Conservation (phyloP, 2,888 invertebrate genomes). For the Holacanthella duospinosa region DNA sequence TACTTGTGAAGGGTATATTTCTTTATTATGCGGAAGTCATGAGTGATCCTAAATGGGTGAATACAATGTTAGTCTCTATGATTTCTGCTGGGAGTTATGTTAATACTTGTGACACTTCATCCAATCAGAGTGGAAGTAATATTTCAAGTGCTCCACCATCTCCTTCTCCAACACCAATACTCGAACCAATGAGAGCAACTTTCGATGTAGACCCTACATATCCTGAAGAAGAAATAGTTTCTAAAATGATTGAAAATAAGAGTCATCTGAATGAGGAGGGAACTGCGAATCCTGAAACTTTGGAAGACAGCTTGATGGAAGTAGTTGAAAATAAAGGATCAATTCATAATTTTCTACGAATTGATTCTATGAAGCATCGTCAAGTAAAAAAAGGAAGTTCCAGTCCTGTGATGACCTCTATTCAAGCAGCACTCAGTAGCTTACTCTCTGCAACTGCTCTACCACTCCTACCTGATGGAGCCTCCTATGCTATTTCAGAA, state of each 20-base stretch:
- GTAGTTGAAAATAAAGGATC: background rate
- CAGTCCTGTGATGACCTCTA: background rate
- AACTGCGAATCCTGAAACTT: background rate
- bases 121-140: background rate
- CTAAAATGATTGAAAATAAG: background rate
- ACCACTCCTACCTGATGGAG: constrained; percentile 31
- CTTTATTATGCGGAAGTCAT: constrained; percentile 34
- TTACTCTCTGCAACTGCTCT: constrained; percentile 31
- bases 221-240: background rate
- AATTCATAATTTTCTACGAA: background rate
- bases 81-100: constrained; percentile 19
- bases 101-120: background rate
- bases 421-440: constrained; percentile 30
- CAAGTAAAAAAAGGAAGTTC: background rate
- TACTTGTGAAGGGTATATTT: constrained; percentile 32
- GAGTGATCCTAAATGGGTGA: constrained; percentile 33
- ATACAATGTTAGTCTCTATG: constrained; percentile 25
- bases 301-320: too few relatives aligned
- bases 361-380: background rate
- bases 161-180: background rate
- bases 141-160: background rate
- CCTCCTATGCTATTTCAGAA: constrained; percentile 4
- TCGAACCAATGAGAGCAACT: background rate
- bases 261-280: background rate
- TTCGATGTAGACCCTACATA: too few relatives aligned